Conservation (phyloP, 2,113 vertebrate species). For the Gavialis gangeticus region DNA sequence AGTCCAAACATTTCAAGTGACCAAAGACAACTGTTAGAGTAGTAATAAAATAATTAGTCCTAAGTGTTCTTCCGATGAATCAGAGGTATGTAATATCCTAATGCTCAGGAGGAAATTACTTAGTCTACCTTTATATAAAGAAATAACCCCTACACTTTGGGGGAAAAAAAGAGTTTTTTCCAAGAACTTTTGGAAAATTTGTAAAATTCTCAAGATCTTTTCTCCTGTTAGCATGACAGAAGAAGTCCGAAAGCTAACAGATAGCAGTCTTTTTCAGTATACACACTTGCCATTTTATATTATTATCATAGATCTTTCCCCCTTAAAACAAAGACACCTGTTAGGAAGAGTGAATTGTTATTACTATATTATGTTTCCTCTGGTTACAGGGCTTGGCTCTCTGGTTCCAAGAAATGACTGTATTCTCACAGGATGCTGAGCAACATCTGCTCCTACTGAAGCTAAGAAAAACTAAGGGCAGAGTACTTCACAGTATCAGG, state of each 20-base stretch:
- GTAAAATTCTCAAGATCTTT: neutral
- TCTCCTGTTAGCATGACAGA: neutral
- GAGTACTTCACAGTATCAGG: neutral
- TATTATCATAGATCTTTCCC: neutral
- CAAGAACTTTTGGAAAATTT: neutral
- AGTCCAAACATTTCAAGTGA: neutral
- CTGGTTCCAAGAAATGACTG: neutral
- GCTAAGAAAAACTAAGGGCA: neutral
- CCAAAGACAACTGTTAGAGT: neutral
- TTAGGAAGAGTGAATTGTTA: neutral
- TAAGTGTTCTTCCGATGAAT: neutral
- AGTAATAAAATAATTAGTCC: neutral
- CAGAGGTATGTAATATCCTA: neutral
- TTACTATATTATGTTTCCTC: neutral
- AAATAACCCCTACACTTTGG: neutral
- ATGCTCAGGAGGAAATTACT: neutral
- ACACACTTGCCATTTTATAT: neutral
- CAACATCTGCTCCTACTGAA: neutral
- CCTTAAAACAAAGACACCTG: neutral
- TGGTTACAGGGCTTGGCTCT: neutral
- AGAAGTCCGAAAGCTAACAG: neutral
- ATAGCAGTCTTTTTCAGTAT: neutral
- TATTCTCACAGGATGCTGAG: neutral
- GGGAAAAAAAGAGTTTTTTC: neutral
- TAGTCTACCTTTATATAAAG: neutral